These are phyloP conservation scores for Flexamia atlantica DNA, from an alignment of 2,888 invertebrate genomes.

Conservation along the genomic window DNA sequence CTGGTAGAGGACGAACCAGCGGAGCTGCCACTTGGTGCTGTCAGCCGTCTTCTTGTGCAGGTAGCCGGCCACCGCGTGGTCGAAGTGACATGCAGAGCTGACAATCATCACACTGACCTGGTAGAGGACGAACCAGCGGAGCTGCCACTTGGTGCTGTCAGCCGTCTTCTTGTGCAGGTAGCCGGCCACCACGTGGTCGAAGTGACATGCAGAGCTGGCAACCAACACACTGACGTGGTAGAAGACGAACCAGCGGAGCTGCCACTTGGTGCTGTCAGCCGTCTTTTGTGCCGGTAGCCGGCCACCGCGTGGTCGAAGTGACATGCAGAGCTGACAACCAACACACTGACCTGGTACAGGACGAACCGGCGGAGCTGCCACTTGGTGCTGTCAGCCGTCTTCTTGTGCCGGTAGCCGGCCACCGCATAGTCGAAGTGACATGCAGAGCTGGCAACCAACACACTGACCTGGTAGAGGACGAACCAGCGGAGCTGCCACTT, in stretches of 20 bases:
- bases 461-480: constrained; percentile 86
- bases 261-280: constrained; percentile 93
- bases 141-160: constrained; percentile 93
- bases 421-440: constrained; percentile 86
- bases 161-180: constrained; percentile 89
- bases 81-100: too few relatives aligned
- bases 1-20: constrained; percentile 91
- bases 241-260: constrained; percentile 87
- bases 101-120: too few relatives aligned
- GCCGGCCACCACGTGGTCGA: background rate
- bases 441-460: constrained; percentile 78
- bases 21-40: constrained; percentile 91
- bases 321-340: too few relatives aligned
- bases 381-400: constrained; percentile 90
- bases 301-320: constrained; percentile 42
- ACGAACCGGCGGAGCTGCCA: constrained; percentile 93
- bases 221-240: constrained; percentile 80
- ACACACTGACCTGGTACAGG: constrained; percentile 89
- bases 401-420: constrained; percentile 92
- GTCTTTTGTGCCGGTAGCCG: constrained; percentile 86
- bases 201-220: background rate
- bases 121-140: constrained; percentile 88
- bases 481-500: constrained; percentile 94
- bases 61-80: too few relatives aligned
- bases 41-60: constrained; percentile 92